A percentile compares a stretch with the other conserved stretches of the same genome.
These are phyloP conservation scores for Archips xylosteana DNA, from an alignment of 2,888 invertebrate species.

Conservation along the genomic window DNA sequence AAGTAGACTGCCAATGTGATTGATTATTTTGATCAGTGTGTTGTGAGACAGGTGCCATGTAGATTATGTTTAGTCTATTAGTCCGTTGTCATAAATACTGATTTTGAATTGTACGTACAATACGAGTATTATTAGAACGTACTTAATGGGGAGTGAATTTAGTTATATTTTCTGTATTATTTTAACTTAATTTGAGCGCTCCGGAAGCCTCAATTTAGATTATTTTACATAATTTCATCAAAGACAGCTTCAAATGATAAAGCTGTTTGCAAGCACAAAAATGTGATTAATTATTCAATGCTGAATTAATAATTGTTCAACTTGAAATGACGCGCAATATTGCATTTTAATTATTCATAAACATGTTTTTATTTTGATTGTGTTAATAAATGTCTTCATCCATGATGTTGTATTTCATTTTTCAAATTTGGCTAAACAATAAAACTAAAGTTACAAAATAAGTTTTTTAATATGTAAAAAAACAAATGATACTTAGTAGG, in stretches of 20 bases:
- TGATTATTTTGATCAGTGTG: slow-evolving; percentile 8
- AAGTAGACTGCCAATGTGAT: slow-evolving; percentile 18
- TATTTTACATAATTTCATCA: background rate
- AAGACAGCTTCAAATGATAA: background rate
- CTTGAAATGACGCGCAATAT: slow-evolving; percentile 13
- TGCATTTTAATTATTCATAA: slow-evolving; percentile 29
- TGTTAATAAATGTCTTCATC: slow-evolving; percentile 28
- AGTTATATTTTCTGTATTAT: slow-evolving; percentile 33
- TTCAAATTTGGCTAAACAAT: background rate
- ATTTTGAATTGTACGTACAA: slow-evolving; percentile 46
- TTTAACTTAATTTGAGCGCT: slow-evolving; percentile 17
- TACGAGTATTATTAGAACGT: slow-evolving; percentile 64
- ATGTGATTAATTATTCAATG: slow-evolving; percentile 13
- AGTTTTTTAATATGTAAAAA: background rate
- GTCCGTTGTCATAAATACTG: slow-evolving; percentile 29
- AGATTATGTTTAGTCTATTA: slow-evolving; percentile 44
- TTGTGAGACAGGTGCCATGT: slow-evolving; percentile 55
- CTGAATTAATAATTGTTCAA: slow-evolving; percentile 11
- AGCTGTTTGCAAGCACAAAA: slow-evolving; percentile 3
- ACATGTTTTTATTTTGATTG: slow-evolving; percentile 22
- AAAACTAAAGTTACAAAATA: background rate
- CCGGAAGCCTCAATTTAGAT: slow-evolving; percentile 20
- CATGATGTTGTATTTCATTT: slow-evolving; percentile 2
- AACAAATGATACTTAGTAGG: slow-evolving; percentile 1
- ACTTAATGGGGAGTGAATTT: slow-evolving; percentile 61